Evolutionary conservation across 1,140 invertebrate genomes (phyloP), one percentile per base, ranked within the genome.

Genomic region (Drosophila murphyi): DNA sequence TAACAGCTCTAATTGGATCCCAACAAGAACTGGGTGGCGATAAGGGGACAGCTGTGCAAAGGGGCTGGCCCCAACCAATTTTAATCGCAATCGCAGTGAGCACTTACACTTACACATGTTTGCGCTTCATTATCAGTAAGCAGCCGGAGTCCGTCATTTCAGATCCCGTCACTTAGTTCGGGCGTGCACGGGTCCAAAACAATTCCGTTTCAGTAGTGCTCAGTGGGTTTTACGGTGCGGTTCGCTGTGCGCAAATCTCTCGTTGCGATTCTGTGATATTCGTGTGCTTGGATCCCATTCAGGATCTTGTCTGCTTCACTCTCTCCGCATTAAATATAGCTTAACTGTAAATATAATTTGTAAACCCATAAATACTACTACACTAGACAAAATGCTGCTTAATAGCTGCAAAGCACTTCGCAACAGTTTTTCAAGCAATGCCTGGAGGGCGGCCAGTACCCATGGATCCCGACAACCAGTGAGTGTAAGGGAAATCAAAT

Each of bases 31-130:
- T 29, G 10, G 50, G 7, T 29, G 41, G 10, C 8, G 29, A 34
- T 43, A 10, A 43, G 32, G 43, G 12, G 31, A 8, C 10, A 12
- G 45, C 3, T 39, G 37, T 31, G 45, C 34, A 32, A 12, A 54
- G 48, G 29, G 43, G 48, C 57, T 71, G 39, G 32, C 51, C 51
- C 48, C 60, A 12, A 55, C 50, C 63, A 79, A 80, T 71, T 81
- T 78, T 88, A 88, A 88, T 90, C 86, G 85, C 86, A 88, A 89
- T 89, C 85, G 81, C 86, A 85, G 85, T 78, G 81, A 81, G 67
- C 71, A 70, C 73, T 90, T 85, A 88, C 85, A 88, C 85, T 90
- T 90, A 90, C 85, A 89, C 69, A 85, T 89, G 81, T 85, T 85
- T 72, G 78, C 80, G 73, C 74, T 67, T 73, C 61, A 81, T 89